Base-by-base conservation (phyloP, 2,888 invertebrate species). In the Clunio marinus region DNA sequence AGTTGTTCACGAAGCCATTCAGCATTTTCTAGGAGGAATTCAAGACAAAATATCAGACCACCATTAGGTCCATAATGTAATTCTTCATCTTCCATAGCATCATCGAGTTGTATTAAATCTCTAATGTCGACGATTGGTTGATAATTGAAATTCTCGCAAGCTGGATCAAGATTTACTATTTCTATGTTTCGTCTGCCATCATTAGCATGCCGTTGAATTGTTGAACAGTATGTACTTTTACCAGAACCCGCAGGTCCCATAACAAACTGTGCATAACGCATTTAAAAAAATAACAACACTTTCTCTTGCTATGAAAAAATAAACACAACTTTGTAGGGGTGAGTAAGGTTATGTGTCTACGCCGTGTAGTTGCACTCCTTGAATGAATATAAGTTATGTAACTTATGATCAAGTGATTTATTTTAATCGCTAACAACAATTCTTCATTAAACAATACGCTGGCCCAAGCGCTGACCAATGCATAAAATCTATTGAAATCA, bases 201-300 rank as follows among this genome's bases (percentile, higher is more conserved):
- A 69, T 86, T 85, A 8, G 89, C 93, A 79, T 97, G 95, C 74
- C 88, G 88, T 70, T 90, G 89, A 77, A 99, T 85, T 0, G 88
- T 87, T 35, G 88, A 86, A 78, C 97, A 97, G 77, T 96, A 98
- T 0, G 96, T 96, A 0, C 96, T 95, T 86, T 98, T 98, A 70
- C 98, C 98, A 78, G 94, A 90, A 1, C 98, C 98, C 0, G 97
- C 98, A 27, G 98, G 98, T 0, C 98, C 98, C 74, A 97, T 91
- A 1, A 99, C 92, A 71, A 99, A 81, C 76, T 98, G 98, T 15
- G 93, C 97, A 76, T 93, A 98, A 46, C 94, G 84, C 94, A 94
- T 94, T 72, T 73, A n/a, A n/a, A n/a, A n/a, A n/a, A n/a, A n/a
- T n/a, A n/a, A n/a, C n/a, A n/a, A n/a, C n/a, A n/a, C n/a, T n/a